Percentiles rank a stretch among this genome's conserved stretches.
These are phyloP conservation scores for Conus ventricosus DNA, from an alignment of 1,140 invertebrate genomes.

Conservation along the genomic window DNA sequence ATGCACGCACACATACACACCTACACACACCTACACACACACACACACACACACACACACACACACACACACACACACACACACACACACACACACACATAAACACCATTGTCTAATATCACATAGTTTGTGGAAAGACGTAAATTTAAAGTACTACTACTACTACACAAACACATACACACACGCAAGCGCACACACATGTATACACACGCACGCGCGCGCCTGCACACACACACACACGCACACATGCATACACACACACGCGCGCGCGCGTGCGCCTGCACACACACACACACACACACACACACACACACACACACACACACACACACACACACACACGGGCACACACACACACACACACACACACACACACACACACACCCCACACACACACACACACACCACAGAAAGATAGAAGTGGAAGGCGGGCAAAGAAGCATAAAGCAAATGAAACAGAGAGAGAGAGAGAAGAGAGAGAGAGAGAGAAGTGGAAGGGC, in stretches of 20 bases:
- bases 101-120: no score
- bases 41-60: not conserved
- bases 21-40: not conserved
- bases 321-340: not conserved
- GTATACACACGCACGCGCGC: not conserved
- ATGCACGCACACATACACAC: not conserved
- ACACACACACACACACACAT: conserved; percentile 8
- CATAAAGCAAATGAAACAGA: no score
- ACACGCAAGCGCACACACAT: not conserved
- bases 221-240: not conserved
- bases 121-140: no score
- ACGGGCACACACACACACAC: not conserved
- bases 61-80: not conserved
- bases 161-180: not conserved
- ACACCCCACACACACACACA: not conserved
- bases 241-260: not conserved
- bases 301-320: not conserved
- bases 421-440: no score
- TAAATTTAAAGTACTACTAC: no score
- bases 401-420: no score
- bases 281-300: not conserved
- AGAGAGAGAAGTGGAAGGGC: not conserved
- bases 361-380: conserved; percentile 2
- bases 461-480: no score
- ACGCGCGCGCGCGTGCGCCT: not conserved